A percentile compares a stretch with the other conserved stretches of the same genome.
Conservation (phyloP, 2,113 vertebrate species). For the Pogonocichla stellata region DNA sequence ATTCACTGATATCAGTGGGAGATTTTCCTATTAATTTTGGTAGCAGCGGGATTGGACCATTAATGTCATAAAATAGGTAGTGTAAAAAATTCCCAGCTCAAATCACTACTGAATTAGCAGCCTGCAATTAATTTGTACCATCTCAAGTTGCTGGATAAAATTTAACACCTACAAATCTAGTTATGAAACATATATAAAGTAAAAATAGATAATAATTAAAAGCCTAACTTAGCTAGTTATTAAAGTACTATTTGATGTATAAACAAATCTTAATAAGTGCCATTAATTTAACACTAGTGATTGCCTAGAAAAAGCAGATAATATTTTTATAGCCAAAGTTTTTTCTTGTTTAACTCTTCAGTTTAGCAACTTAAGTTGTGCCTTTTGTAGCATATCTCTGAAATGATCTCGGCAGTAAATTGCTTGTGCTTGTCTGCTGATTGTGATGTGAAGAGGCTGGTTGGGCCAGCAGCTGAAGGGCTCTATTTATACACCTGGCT, state of each 20-base stretch:
- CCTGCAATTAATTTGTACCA: constrained; percentile 13
- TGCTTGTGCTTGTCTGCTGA: constrained; percentile 69
- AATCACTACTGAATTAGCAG: constrained; percentile 7
- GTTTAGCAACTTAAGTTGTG: background rate
- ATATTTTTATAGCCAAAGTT: constrained; percentile 26
- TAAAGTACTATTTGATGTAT: background rate
- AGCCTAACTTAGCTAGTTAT: background rate
- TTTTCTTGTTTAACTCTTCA: background rate
- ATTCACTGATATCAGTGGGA: constrained; percentile 45
- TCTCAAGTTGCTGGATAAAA: constrained; percentile 9
- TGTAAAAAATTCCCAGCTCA: background rate
- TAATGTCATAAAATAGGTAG: constrained; percentile 10
- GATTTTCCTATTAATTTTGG: constrained; percentile 58
- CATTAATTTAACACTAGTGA: background rate
- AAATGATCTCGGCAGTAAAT: constrained; percentile 70
- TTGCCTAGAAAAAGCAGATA: background rate
- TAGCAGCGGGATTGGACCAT: constrained; percentile 33
- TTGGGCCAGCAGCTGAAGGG: constrained; percentile 36
- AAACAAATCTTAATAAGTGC: constrained; percentile 32
- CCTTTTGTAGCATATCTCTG: constrained; percentile 54
- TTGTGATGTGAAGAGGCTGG: constrained; percentile 39
- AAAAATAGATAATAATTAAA: background rate
- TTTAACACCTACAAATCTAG: background rate
- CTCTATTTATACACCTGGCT: constrained; percentile 60
- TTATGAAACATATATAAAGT: background rate